Percentiles rank a stretch among this genome's conserved stretches.
phyloP scores from a whole-genome alignment of 2,797 vertebrate species.

The Halcyon chelicuti region DNA sequence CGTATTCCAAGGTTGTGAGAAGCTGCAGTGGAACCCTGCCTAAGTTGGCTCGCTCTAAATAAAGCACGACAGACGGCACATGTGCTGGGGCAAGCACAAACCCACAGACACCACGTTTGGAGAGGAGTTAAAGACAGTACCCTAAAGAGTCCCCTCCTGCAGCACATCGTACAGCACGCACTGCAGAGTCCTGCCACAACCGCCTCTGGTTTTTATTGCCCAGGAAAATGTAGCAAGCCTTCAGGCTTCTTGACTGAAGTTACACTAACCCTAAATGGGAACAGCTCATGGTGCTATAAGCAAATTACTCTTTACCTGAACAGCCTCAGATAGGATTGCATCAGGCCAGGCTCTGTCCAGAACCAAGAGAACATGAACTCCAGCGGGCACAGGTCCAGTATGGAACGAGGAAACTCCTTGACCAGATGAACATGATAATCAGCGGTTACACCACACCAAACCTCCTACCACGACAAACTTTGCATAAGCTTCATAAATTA shows the following conservation, averaged over 20 bases:
- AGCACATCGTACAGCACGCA: not conserved
- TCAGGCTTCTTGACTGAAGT: not conserved
- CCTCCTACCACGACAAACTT: not conserved
- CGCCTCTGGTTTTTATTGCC: not conserved
- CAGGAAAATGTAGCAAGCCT: not conserved
- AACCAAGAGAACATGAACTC: not conserved
- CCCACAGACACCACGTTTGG: not conserved
- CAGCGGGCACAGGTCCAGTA: accelerated
- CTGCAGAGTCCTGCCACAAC: not conserved
- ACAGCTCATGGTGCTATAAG: not conserved
- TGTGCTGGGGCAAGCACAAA: not conserved
- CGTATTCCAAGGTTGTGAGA: not conserved
- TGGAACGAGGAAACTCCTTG: not conserved
- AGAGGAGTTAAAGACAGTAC: not conserved
- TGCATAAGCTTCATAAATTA: not conserved
- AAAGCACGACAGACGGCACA: not conserved
- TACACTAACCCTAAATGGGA: not conserved
- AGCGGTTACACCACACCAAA: not conserved
- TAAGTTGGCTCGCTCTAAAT: not conserved
- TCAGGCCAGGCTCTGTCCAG: not conserved
- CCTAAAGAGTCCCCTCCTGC: not conserved
- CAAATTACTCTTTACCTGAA: not conserved
- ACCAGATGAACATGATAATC: not conserved
- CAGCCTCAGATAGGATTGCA: not conserved
- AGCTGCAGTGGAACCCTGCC: not conserved